Evolutionary conservation across 1,140 invertebrate species (phyloP).

Genomic region (Lithobius niger): DNA sequence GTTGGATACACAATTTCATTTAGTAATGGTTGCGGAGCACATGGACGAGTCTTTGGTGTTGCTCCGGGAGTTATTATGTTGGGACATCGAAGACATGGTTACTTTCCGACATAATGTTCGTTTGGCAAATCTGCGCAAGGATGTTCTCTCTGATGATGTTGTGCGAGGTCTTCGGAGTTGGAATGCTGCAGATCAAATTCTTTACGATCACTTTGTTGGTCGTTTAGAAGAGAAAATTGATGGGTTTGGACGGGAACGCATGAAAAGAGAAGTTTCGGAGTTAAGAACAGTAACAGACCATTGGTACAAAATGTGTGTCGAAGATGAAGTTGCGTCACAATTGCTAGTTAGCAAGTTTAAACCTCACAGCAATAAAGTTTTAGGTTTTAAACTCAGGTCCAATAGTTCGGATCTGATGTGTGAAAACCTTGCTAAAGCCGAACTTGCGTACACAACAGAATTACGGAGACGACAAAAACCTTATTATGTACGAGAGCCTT

Average conservation of each 20-base stretch:
- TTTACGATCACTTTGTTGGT: constrained; percentile 27
- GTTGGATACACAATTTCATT: constrained; percentile 21
- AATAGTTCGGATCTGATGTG: not conserved
- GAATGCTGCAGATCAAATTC: constrained; percentile 24
- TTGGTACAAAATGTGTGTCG: constrained; percentile 3
- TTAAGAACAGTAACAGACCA: not conserved
- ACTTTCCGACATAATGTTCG: constrained; percentile 19
- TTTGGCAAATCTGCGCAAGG: constrained; percentile 1
- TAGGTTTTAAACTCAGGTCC: not conserved
- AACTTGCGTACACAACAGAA: constrained; percentile 4
- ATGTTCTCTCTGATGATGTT: constrained; percentile 9
- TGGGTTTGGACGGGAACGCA: constrained; percentile 23
- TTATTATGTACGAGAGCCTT: too few relatives aligned
- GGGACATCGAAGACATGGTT: constrained; percentile 24
- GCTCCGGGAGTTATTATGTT: constrained; percentile 22
- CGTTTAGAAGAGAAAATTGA: constrained; percentile 24
- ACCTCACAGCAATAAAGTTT: not conserved
- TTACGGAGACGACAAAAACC: not conserved
- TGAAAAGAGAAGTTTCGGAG: constrained; percentile 21
- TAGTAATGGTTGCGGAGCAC: constrained; percentile 23
- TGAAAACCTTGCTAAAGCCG: constrained; percentile 9
- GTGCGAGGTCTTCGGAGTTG: constrained; percentile 15
- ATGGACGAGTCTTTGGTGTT: constrained; percentile 25
- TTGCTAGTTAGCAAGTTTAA: not conserved
- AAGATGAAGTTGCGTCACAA: not conserved